Base-by-base conservation (phyloP, 2,888 invertebrate species). In the Aspidiotus rigidus region DNA sequence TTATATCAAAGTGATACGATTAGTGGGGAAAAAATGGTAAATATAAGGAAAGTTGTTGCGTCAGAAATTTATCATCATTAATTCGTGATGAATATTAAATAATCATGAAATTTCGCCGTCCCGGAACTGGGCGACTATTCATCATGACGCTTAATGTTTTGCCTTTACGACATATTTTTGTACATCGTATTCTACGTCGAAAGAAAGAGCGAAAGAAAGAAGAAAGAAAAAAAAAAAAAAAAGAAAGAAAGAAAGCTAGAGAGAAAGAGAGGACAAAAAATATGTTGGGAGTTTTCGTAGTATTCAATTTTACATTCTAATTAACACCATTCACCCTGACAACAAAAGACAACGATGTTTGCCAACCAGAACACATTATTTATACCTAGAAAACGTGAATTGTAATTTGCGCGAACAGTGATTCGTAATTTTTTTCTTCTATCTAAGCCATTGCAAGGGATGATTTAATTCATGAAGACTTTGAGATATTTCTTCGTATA, bases 61-160 rank as follows among this genome's bases (percentile, higher is more conserved):
- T 49, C 28, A 67, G 59, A 49, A 67, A 44, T 67, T 67, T 60
- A 67, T 67, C 67, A 67, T 67, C 67, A 67, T 67, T 67, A 67
- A 39, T 17, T 57, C 10, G 15, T 40, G 28, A 60, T 67, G 60
- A 67, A 60, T 60, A 60, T 59, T 67, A 67, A 67, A 67, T 60
- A 66, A 57, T 53, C 53, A 55, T 17, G 59, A 67, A 67, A 60
- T 67, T 67, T 67, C 17, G 44, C 57, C 67, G 67, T 44, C 59
- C 59, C 67, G 67, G 67, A 67, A 67, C 59, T 67, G n/a, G 60
- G 60, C 53, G 49, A 53, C 67, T 59, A 67, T 67, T 67, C 67
- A 67, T 67, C 67, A 67, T 60, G 59, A 53, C 60, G 60, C 67
- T 53, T 60, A 28, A 53, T 49, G 59, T 60, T 67, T 57, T 59